Evolutionary conservation across 2,888 invertebrate species (phyloP).

Genomic region (Cephus nigrinus): DNA sequence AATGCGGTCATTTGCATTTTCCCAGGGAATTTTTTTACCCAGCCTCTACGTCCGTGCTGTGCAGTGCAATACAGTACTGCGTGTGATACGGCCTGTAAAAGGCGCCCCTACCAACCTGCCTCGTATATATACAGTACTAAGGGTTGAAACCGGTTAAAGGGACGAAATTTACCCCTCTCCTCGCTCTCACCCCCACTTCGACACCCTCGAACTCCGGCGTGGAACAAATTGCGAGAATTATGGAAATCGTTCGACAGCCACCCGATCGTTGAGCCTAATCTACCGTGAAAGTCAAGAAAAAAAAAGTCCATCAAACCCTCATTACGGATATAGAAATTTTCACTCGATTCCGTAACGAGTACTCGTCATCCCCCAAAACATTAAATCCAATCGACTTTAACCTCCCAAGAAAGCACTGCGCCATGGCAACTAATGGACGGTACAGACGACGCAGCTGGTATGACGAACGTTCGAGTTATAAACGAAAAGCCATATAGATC

Average conservation of each 20-base stretch:
- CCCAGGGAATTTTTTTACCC: not conserved
- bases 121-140: not conserved
- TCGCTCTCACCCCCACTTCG: not conserved
- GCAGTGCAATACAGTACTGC: not conserved
- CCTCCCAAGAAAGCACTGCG: not conserved
- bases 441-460: slow-evolving; percentile 12
- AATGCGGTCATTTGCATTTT: slow-evolving; percentile 23
- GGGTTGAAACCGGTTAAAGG: not conserved
- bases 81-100: not conserved
- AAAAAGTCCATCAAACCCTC: not conserved
- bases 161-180: not conserved
- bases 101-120: not conserved
- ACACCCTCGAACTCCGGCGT: slow-evolving; percentile 1
- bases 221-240: slow-evolving; percentile 52
- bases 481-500: not conserved
- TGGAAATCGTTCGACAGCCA: slow-evolving; percentile 32
- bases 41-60: not conserved
- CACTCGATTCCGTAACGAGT: not conserved
- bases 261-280: not conserved
- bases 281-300: not conserved
- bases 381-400: not conserved
- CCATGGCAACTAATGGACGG: slow-evolving; percentile 39
- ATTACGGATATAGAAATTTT: not conserved
- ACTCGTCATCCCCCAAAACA: not conserved
- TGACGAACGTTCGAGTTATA: not conserved